A percentile compares a stretch with the other conserved stretches of the same genome.
Conservation (phyloP, 1,140 invertebrate genomes). For the Pseudomyrmex cubaensis region DNA sequence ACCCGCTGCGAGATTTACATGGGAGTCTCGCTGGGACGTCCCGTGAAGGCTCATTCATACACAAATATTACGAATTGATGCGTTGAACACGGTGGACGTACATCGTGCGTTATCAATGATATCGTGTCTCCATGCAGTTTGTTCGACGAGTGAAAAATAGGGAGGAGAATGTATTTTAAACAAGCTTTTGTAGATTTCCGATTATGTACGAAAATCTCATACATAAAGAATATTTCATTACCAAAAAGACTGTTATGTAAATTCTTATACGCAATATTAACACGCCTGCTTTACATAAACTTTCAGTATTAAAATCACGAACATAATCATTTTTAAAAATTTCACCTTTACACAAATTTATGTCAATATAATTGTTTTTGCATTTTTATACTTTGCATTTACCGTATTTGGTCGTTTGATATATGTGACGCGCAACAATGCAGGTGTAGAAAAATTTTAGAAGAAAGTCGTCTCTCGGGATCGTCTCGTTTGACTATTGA, state of each 20-base stretch:
- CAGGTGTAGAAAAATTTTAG: slow-evolving; percentile 47
- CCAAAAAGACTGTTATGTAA: neutral
- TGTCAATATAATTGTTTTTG: neutral
- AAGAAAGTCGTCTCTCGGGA: slow-evolving; percentile 44
- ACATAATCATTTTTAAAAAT: neutral
- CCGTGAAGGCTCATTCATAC: slow-evolving; percentile 75
- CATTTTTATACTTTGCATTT: too few relatives aligned
- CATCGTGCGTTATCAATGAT: slow-evolving; percentile 69
- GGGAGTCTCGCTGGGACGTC: slow-evolving; percentile 63
- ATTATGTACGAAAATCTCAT: neutral
- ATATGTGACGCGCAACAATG: slow-evolving; percentile 35
- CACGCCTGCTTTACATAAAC: neutral
- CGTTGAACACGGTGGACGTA: slow-evolving; percentile 48
- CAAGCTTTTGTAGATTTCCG: slow-evolving; percentile 7
- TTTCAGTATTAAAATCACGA: neutral
- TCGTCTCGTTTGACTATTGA: slow-evolving; percentile 72
- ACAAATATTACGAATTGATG: slow-evolving; percentile 78
- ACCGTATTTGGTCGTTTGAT: neutral
- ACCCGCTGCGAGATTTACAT: slow-evolving; percentile 79
- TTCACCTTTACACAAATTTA: neutral
- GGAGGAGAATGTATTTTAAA: neutral
- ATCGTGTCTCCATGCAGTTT: slow-evolving; percentile 70
- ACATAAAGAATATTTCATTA: slow-evolving; percentile 15
- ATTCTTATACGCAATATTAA: slow-evolving; percentile 2
- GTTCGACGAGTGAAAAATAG: neutral